A percentile compares a stretch with the other conserved stretches of the same genome.
Evolutionary conservation across 1,140 invertebrate genomes (phyloP).

Genomic region (Heliconius congener): DNA sequence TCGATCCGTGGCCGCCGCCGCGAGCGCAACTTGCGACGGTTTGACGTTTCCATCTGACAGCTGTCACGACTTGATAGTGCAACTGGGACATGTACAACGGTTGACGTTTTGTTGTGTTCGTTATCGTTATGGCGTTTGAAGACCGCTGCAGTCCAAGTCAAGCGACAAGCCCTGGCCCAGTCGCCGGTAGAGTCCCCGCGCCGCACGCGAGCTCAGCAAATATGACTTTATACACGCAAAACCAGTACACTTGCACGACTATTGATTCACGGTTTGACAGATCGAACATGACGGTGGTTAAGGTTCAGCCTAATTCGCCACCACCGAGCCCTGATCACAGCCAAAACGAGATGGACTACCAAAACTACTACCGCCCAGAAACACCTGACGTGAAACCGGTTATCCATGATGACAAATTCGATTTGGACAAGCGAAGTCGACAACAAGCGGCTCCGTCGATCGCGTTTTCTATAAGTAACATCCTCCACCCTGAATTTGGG

Average conservation of each 20-base stretch:
- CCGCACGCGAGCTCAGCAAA: conserved; percentile 54
- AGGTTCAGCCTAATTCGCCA: conserved; percentile 67
- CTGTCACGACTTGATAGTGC: conserved; percentile 51
- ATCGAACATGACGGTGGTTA: conserved; percentile 60
- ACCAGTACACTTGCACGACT: conserved; percentile 73
- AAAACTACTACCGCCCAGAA: conserved; percentile 68
- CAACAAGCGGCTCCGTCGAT: conserved; percentile 55
- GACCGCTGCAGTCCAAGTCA: conserved; percentile 83
- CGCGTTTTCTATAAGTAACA: conserved; percentile 76
- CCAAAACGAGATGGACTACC: conserved; percentile 57
- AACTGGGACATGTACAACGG: conserved; percentile 41
- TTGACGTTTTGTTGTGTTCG: conserved; percentile 31
- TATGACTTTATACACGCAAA: conserved; percentile 48
- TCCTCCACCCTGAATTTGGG: conserved; percentile 78
- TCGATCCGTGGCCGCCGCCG: conserved; percentile 60
- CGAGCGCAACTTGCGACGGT: conserved; percentile 47
- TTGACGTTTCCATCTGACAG: conserved; percentile 65
- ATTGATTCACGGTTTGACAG: conserved; percentile 65
- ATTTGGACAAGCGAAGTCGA: conserved; percentile 52
- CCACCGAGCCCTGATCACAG: conserved; percentile 62
- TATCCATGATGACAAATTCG: conserved; percentile 54
- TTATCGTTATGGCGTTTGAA: conserved; percentile 81
- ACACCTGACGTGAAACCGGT: conserved; percentile 70
- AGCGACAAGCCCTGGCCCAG: conserved; percentile 80
- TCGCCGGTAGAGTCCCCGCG: conserved; percentile 64